phyloP scores from a whole-genome alignment of 2,888 invertebrate species.

The Eurytoma californica region DNA sequence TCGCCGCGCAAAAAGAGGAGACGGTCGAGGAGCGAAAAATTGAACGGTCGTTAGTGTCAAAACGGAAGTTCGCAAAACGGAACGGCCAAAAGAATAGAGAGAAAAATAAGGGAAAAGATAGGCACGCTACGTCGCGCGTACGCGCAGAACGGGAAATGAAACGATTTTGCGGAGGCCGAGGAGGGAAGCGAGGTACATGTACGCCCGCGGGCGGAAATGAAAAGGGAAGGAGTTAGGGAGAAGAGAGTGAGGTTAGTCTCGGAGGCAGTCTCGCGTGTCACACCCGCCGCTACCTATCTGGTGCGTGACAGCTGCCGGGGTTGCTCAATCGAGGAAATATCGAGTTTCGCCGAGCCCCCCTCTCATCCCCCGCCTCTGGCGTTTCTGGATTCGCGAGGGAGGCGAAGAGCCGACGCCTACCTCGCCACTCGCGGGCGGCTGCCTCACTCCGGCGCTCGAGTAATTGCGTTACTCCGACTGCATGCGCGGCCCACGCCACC shows the following conservation, averaged over 20 bases:
- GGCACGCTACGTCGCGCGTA: background rate
- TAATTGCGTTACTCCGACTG: background rate
- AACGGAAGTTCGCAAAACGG: too few species aligned
- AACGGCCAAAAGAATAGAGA: too few species aligned
- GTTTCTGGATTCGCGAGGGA: slow-evolving; percentile 8
- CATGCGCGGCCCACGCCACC: background rate
- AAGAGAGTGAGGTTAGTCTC: background rate
- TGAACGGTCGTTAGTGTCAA: too few species aligned
- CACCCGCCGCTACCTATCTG: slow-evolving; percentile 58
- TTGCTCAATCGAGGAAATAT: slow-evolving; percentile 71
- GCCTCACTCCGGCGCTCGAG: background rate
- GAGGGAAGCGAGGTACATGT: background rate
- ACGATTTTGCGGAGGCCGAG: slow-evolving; percentile 12
- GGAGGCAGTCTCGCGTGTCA: slow-evolving; percentile 47
- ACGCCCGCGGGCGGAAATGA: slow-evolving; percentile 18
- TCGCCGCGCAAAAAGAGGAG: too few species aligned
- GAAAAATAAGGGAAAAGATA: background rate
- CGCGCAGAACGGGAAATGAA: slow-evolving; percentile 30
- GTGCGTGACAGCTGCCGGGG: slow-evolving; percentile 68
- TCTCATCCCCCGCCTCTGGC: slow-evolving; percentile 1
- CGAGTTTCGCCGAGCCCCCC: slow-evolving; percentile 61
- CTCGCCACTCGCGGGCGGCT: background rate
- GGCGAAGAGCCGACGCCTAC: background rate
- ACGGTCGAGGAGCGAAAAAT: too few species aligned
- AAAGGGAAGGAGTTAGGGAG: slow-evolving; percentile 28